These are phyloP conservation scores for Saxidomus purpurata DNA, from an alignment of 1,140 invertebrate species.

Conservation along the genomic window DNA sequence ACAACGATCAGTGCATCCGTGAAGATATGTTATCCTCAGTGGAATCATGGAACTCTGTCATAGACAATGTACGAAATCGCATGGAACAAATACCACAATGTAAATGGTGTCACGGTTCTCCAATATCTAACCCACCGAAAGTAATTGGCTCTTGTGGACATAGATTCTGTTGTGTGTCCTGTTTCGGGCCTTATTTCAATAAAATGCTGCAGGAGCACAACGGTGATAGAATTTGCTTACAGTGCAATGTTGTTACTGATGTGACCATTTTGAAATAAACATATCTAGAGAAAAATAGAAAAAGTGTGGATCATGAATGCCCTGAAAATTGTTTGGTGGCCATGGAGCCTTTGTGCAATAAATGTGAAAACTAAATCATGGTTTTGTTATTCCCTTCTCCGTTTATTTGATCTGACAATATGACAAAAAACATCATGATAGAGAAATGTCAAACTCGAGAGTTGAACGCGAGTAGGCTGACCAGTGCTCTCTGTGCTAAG, in stretches of 20 bases:
- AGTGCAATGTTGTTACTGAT: background rate
- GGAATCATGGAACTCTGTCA: background rate
- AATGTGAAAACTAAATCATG: too few species aligned
- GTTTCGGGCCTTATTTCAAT: background rate
- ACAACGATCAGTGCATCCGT: background rate
- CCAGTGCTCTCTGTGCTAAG: too few species aligned
- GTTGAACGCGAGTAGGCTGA: too few species aligned
- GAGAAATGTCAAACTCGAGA: too few species aligned
- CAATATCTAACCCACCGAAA: background rate
- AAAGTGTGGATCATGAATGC: too few species aligned
- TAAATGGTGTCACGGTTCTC: background rate
- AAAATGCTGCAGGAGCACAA: background rate
- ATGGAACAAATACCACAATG: background rate
- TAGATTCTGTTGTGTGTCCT: background rate
- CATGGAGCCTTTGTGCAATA: too few species aligned
- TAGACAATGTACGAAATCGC: background rate
- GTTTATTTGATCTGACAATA: too few species aligned
- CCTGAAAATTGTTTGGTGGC: too few species aligned
- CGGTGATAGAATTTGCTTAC: background rate
- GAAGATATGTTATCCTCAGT: background rate
- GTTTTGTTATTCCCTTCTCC: too few species aligned
- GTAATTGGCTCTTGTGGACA: background rate
- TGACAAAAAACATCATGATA: too few species aligned
- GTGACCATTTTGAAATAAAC: background rate
- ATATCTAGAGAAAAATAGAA: too few species aligned